Base-by-base conservation (phyloP, 2,797 vertebrate species). In the Rachycentron canadum region DNA sequence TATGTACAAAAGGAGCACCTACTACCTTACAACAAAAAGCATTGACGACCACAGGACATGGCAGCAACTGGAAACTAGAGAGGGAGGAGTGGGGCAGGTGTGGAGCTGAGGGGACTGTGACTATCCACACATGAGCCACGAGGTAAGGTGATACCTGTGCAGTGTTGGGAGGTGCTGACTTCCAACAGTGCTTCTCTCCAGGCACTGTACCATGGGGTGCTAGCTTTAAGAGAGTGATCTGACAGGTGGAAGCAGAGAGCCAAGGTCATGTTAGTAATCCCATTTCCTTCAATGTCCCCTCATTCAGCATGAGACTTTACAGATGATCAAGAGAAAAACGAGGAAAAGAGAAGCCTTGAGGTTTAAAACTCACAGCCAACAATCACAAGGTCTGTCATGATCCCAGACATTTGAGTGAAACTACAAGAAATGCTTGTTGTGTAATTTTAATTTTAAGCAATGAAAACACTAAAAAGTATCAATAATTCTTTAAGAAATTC, bases 191-290 rank as follows among this genome's bases (percentile, higher is more conserved):
- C 96, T 86, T 97, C 95, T 97, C 95, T 97, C 96, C 96, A 98
- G 96, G 95, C 96, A 96, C 43, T 95, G 95, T 96, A 97, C 96
- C 97, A 97, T 92, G 96, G 96, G 91, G 95, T 93, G 95, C 94
- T 97, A 96, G 96, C 96, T 95, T 97, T 97, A 95, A 97, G 78
- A 95, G 95, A 97, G 90, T 94, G 92, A 96, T 97, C 96, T 97
- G 93, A 96, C 81, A 94, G 95, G 95, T 83, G 92, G 83, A 88
- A 85, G 73, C 84, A 89, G 75, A 90, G 56, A 88, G 82, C 69
- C 81, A 36, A 43, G 52, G 75, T 66, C 21, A 60, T 62, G 77
- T 88, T 87, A 87, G 79, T 69, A 61, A 78, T 57, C 53, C 52
- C 34, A 66, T 43, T 78, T 61, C 34, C 12, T 38, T 52, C 14